phyloP scores from a whole-genome alignment of 64 coral and sea anemone genomes.

The Pocillopora verrucosa region DNA sequence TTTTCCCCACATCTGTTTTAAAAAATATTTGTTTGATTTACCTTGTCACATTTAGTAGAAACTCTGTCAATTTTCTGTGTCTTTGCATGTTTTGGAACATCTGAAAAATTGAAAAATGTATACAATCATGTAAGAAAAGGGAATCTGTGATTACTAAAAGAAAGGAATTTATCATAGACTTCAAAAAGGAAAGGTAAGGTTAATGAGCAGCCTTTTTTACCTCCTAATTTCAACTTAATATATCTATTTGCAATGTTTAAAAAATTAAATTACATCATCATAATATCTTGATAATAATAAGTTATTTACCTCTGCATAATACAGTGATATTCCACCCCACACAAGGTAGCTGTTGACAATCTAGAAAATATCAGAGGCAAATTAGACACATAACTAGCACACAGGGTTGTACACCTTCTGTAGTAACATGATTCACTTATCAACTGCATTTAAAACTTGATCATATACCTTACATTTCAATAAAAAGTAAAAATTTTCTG shows the following conservation, averaged over 20 bases:
- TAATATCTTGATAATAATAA: neutral
- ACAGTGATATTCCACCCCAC: conserved; percentile 97
- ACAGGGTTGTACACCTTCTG: too few relatives aligned
- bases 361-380: conserved; percentile 14
- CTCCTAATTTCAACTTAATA: too few relatives aligned
- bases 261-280: too few relatives aligned
- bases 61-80: conserved; percentile 92
- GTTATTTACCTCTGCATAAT: conserved; percentile 94
- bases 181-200: too few relatives aligned
- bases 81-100: conserved; percentile 97
- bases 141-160: neutral
- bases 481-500: too few relatives aligned
- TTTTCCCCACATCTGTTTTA: neutral
- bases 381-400: neutral
- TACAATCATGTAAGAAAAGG: too few relatives aligned
- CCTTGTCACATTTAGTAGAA: conserved; percentile 98
- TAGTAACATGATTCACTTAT: neutral
- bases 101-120: conserved; percentile 35
- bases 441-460: neutral
- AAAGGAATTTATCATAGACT: neutral
- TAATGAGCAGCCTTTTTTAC: too few relatives aligned
- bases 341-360: conserved; percentile 99
- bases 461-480: neutral
- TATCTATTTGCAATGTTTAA: too few relatives aligned
- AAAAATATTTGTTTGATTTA: neutral